These are phyloP conservation scores for Acropternis orthonyx DNA, from an alignment of 2,797 vertebrate species.

Conservation along the genomic window DNA sequence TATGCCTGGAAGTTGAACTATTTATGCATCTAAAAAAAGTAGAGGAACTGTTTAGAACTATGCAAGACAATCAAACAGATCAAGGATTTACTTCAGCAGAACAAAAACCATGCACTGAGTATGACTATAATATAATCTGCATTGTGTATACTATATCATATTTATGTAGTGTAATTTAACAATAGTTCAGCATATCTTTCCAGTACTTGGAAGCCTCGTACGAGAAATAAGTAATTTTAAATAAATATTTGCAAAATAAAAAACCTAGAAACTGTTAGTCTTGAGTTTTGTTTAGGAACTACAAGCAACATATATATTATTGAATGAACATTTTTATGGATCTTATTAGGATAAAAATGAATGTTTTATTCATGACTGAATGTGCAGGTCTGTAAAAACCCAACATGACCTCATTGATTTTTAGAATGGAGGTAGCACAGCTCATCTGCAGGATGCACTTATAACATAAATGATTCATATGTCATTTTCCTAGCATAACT, in stretches of 20 bases:
- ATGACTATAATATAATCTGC: background rate
- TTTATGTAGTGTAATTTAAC: background rate
- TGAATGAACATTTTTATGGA: background rate
- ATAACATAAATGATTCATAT: slow-evolving; percentile 2
- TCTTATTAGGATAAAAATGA: background rate
- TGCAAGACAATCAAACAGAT: background rate
- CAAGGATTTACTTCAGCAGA: background rate
- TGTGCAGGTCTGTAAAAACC: background rate
- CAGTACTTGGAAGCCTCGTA: background rate
- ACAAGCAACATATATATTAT: background rate
- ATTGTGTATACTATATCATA: background rate
- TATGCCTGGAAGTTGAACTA: background rate
- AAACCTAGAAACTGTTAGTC: background rate
- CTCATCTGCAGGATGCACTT: background rate
- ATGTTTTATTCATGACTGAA: background rate
- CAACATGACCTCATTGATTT: background rate
- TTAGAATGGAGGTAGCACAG: background rate
- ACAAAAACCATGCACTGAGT: background rate
- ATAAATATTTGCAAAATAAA: background rate
- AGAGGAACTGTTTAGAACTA: background rate
- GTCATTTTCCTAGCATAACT: background rate
- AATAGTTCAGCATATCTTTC: background rate
- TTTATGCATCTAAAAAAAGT: background rate
- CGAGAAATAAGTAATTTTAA: background rate
- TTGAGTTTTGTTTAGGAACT: background rate